Evolutionary conservation across 2,797 vertebrate species (phyloP), one percentile per base, ranked within the genome.

Genomic region (Tragopan temminckii): DNA sequence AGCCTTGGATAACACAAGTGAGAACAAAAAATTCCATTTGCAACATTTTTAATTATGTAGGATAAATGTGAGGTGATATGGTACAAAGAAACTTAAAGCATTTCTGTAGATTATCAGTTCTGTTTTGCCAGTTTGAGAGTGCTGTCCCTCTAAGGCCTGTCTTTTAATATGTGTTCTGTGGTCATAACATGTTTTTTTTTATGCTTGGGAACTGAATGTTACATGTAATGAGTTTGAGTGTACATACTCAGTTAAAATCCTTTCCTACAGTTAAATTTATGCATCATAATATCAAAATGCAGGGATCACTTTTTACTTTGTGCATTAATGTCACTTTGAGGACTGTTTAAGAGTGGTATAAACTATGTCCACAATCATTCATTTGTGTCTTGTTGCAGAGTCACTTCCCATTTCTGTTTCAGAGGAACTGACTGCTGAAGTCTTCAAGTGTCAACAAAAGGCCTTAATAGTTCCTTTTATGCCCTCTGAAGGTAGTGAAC

Each of bases 11-110:
- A 43, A 11, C 29, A 55, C 36, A 11, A 52, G 4, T 5, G 15
- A 59, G 45, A 69, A 35, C 13, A 55, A 57, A 64, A 72, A 36
- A 53, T 84, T 76, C 55, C 15, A 63, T 18, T 70, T 40, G 2
- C 36, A 31, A 20, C 18, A 31, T 20, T 29, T 50, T 59, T 50
- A 50, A 8, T 46, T 68, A 48, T 58, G n/a, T 8, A 11, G 11
- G 5, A 5, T 24, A 16, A 86, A 10, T 2, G 1, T 72, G n/a
- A 40, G 29, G 16, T 33, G n/a, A 33, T 35, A 20, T 0, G 7
- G n/a, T 71, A 5, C 8, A 35, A 74, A 11, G 46, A 78, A 84
- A 43, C 25, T 7, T 4, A 3, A 80, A 62, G 24, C 27, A 14
- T 45, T 68, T 33, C 1, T 42, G 23, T 45, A 45, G 43, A 23